phyloP scores from a whole-genome alignment of 2,797 vertebrate species.

The Enteromius fasciolatus region DNA sequence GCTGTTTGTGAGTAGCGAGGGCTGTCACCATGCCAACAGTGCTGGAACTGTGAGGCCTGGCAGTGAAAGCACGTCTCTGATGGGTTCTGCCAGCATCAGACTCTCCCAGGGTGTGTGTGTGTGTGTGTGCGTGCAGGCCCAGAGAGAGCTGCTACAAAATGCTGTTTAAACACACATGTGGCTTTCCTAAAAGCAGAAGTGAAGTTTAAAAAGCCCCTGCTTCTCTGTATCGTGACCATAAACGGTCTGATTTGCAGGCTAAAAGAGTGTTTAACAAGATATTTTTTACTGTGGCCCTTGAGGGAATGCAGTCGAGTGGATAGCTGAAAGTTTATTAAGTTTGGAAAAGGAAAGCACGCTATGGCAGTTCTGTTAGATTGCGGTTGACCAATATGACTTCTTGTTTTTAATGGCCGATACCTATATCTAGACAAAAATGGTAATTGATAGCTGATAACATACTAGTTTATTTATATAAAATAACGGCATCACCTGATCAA shows the following conservation, averaged over 20 bases:
- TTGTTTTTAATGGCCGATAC: neutral
- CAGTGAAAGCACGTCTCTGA: conserved; percentile 47
- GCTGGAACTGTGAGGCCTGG: conserved; percentile 19
- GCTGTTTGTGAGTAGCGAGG: conserved; percentile 51
- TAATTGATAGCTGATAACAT: neutral
- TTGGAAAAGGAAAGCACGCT: neutral
- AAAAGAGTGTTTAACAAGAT: neutral
- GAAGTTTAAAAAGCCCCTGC: conserved; percentile 2
- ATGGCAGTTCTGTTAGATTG: conserved; percentile 9
- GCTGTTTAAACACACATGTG: conserved; percentile 9
- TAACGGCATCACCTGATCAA: neutral
- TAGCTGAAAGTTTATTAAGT: neutral
- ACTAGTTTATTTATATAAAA: neutral
- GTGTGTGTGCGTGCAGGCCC: neutral
- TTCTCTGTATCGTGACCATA: neutral
- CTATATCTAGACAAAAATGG: neutral
- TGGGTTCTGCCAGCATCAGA: conserved; percentile 15
- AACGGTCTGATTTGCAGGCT: neutral
- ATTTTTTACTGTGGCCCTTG: conserved; percentile 9
- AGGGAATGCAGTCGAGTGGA: neutral
- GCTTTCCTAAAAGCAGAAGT: conserved; percentile 25
- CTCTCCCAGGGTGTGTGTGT: conserved; percentile 20
- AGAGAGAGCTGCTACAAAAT: conserved; percentile 29
- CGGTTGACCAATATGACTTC: neutral
- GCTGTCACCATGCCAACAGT: conserved; percentile 51